Conservation (phyloP, 2,888 invertebrate genomes). For the Tiphia femorata region DNA sequence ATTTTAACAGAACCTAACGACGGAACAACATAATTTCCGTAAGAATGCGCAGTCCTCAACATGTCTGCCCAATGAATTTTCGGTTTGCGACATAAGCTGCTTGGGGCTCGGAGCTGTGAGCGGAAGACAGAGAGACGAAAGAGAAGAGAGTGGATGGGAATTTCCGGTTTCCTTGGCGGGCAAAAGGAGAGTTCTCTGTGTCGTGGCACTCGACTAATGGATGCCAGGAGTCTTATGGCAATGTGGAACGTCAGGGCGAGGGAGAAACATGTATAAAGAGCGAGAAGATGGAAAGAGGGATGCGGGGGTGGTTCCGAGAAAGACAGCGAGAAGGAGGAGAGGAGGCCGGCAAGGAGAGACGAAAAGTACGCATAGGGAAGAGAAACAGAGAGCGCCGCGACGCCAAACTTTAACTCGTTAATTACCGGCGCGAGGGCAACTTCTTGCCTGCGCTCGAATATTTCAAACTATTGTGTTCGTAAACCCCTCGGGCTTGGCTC, state of each 20-base stretch:
- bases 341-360: neutral
- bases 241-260: slow-evolving; percentile 27
- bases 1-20: too few relatives aligned
- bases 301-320: too few relatives aligned
- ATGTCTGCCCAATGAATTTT: neutral
- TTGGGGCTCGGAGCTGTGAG: slow-evolving; percentile 2
- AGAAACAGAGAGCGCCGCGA: slow-evolving; percentile 53
- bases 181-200: slow-evolving; percentile 49
- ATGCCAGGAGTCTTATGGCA: slow-evolving; percentile 63
- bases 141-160: slow-evolving; percentile 15
- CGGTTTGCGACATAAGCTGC: neutral
- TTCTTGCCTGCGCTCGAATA: slow-evolving; percentile 66
- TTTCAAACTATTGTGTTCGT: slow-evolving; percentile 69
- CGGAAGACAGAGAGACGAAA: slow-evolving; percentile 13
- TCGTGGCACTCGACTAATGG: slow-evolving; percentile 67
- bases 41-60: neutral
- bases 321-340: slow-evolving; percentile 38
- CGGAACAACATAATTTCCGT: slow-evolving; percentile 3
- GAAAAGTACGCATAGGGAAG: slow-evolving; percentile 21
- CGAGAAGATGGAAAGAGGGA: slow-evolving; percentile 8
- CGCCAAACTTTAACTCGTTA: slow-evolving; percentile 70
- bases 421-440: slow-evolving; percentile 67
- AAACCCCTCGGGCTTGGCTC: slow-evolving; percentile 64
- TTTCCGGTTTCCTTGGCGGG: slow-evolving; percentile 48
- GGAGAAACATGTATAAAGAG: slow-evolving; percentile 19